Conservation (phyloP, 2,113 vertebrate genomes). For the Mesocricetus auratus region DNA sequence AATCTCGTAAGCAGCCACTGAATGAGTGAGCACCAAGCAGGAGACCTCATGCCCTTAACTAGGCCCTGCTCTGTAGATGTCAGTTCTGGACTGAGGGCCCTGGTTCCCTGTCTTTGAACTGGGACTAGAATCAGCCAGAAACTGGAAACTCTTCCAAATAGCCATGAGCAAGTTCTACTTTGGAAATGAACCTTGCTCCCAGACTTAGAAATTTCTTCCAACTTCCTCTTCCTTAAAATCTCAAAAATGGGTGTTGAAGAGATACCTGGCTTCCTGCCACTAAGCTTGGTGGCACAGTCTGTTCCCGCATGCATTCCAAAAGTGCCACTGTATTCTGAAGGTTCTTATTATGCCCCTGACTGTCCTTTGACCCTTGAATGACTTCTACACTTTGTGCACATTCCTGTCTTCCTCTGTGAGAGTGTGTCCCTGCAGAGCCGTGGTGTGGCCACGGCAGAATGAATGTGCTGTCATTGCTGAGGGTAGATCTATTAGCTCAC, state of each 20-base stretch:
- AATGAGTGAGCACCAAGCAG: background rate
- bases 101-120: accelerated
- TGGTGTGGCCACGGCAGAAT: background rate
- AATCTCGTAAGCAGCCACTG: background rate
- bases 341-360: accelerated
- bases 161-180: background rate
- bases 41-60: accelerated
- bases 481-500: background rate
- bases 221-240: accelerated
- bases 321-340: background rate
- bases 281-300: accelerated
- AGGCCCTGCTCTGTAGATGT: accelerated
- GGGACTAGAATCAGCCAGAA: background rate
- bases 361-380: no score
- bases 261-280: background rate
- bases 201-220: background rate
- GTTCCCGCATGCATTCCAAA: no score
- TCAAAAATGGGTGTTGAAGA: accelerated
- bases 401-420: accelerated
- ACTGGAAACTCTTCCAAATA: background rate
- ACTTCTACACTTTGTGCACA: background rate
- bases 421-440: accelerated
- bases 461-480: background rate
- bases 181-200: background rate
- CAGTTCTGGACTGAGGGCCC: background rate